phyloP scores from a whole-genome alignment of 2,797 vertebrate species.

The Pteropus rufus region DNA sequence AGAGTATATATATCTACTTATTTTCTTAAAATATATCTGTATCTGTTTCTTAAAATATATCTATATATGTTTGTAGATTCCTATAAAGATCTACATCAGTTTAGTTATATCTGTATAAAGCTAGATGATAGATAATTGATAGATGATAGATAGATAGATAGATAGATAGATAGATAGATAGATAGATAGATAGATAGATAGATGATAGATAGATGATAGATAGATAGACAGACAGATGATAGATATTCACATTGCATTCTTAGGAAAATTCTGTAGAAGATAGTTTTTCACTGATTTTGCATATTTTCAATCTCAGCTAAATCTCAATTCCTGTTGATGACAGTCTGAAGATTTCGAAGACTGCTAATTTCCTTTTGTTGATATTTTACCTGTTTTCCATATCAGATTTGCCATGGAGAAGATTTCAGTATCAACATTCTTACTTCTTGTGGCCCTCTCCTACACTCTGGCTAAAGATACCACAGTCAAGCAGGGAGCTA shows the following conservation, averaged over 20 bases:
- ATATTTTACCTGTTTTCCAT: neutral
- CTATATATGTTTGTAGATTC: neutral
- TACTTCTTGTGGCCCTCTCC: constrained; percentile 86
- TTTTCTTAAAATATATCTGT: neutral
- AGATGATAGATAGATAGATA: neutral
- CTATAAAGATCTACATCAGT: neutral
- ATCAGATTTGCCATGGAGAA: constrained; percentile 88
- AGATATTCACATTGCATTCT: neutral
- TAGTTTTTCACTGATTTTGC: neutral
- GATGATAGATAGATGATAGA: too few species aligned
- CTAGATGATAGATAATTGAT: neutral
- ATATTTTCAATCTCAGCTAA: neutral
- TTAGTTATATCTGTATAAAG: neutral
- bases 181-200: neutral
- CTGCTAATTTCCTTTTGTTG: neutral
- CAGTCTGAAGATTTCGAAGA: neutral
- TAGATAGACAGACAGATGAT: neutral
- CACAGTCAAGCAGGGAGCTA: constrained; percentile 82
- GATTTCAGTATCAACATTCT: constrained; percentile 80
- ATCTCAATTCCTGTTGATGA: neutral
- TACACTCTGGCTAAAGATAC: constrained; percentile 84
- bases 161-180: neutral
- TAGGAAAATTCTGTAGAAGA: neutral
- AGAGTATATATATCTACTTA: neutral
- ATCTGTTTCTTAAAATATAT: neutral